Percentiles rank a stretch among this genome's conserved stretches.
Evolutionary conservation across 2,888 invertebrate species (phyloP).

Genomic region (Enchytraeus crypticus): DNA sequence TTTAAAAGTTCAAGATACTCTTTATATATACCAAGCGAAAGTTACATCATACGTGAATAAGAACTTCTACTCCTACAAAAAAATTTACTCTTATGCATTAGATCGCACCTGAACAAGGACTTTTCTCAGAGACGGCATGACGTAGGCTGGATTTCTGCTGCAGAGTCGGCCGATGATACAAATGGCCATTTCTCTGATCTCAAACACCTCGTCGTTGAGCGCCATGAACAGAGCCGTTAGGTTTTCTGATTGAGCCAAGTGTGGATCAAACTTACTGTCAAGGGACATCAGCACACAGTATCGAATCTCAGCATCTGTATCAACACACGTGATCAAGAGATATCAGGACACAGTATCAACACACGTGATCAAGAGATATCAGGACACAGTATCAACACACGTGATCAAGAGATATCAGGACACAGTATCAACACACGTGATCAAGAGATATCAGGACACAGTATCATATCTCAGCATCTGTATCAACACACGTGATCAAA

Average conservation of each 20-base stretch:
- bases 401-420: no score
- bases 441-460: no score
- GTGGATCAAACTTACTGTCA: constrained; percentile 81
- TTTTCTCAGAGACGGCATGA: constrained; percentile 90
- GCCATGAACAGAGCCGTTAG: constrained; percentile 84
- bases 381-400: not conserved
- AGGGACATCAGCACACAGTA: constrained; percentile 83
- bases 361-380: not conserved
- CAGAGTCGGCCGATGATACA: constrained; percentile 86
- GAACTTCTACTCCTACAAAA: no score
- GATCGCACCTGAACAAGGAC: constrained; percentile 64
- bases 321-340: not conserved
- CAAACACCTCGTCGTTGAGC: constrained; percentile 91
- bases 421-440: no score
- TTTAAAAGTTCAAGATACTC: no score
- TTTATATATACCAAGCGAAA: no score
- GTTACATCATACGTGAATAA: no score
- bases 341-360: not conserved
- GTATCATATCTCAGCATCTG: no score
- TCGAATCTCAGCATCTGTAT: constrained; percentile 78
- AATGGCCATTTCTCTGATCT: constrained; percentile 85
- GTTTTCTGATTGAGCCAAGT: constrained; percentile 92
- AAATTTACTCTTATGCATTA: no score
- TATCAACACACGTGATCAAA: no score
- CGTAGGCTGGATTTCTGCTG: constrained; percentile 91